phyloP scores from a whole-genome alignment of 35 echinoderm and acorn worm genomes.

The Diadema setosum region DNA sequence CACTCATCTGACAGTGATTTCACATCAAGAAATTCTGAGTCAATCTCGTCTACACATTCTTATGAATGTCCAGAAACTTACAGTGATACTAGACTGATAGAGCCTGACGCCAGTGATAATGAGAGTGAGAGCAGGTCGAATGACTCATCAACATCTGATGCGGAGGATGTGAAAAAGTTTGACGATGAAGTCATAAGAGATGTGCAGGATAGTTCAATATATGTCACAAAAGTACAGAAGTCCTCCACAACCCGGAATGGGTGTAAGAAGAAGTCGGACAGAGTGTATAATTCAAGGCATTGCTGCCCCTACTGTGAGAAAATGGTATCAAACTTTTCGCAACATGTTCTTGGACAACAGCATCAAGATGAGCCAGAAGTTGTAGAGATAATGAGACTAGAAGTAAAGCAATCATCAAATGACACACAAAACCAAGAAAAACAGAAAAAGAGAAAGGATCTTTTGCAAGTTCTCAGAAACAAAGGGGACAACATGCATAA shows the following conservation, averaged over 20 bases:
- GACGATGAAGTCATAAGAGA: background rate
- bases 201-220: background rate
- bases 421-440: background rate
- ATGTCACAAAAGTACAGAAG: background rate
- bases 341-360: slow-evolving; percentile 16
- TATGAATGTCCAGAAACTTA: no score
- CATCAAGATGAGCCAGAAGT: slow-evolving; percentile 29
- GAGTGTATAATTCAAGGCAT: slow-evolving; percentile 13
- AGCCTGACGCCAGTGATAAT: no score
- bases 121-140: background rate
- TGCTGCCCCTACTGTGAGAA: slow-evolving; percentile 26
- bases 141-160: background rate
- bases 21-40: background rate
- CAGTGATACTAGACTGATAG: no score
- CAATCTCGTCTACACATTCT: no score
- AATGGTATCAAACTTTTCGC: slow-evolving; percentile 21
- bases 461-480: slow-evolving; percentile 16
- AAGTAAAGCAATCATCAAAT: background rate
- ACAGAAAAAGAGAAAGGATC: slow-evolving; percentile 4
- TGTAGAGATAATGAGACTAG: background rate
- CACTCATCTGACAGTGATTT: background rate
- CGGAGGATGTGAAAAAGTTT: background rate
- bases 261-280: background rate
- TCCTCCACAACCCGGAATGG: background rate
- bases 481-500: slow-evolving; percentile 47